Evolutionary conservation across 53 echinoderm and acorn worm genomes (phyloP), one percentile per base, ranked within the genome.

Genomic region (Apostichopus leukothele): DNA sequence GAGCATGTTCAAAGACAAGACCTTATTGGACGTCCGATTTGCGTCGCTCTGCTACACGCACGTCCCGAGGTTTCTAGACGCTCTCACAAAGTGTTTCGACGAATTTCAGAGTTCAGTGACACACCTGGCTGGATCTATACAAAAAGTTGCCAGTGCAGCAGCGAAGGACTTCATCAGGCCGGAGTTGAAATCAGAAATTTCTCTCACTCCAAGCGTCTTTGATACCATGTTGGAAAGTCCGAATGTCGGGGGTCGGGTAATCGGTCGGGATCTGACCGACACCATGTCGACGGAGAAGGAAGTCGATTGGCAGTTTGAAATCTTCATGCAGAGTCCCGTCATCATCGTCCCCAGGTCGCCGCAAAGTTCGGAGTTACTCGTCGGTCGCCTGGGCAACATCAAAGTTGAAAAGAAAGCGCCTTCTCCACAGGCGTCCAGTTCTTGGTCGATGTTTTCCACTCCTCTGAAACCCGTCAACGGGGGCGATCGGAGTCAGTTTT

Each of bases 321-420:
- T 98, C 77, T 59, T 92, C 21, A 95, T 98, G 99, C 94, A 98
- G 27, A 98, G 94, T 6, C 99, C 99, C 11, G 92, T 99, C 66
- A 94, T 95, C 87, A 91, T 95, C 55, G 89, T 99, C 53, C 99
- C 99, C 4, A 86, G 96, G 20, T 91, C 94, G 0, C 90, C 96
- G 27, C 75, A 86, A 13, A 99, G 99, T 83, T 93, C 93, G 1
- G 96, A 99, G 78, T 89, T 99, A 73, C 92, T 99, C 9, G 94
- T 99, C 52, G 98, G 93, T 83, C 99, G 95, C 86, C 91, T 99
- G 1, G 99, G 99, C 27, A 99, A 96, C 77, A 99, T 99, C 57
- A 89, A 89, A n/a, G 74, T 89, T 0, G 83, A 83, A 23, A 73
- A 83, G 75, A 74, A 87, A 19, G n/a, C 19, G 5, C 67, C 11